A percentile compares a stretch with the other conserved stretches of the same genome.
phyloP scores from a whole-genome alignment of 2,888 invertebrate species.

The Lasioglossum calceatum region DNA sequence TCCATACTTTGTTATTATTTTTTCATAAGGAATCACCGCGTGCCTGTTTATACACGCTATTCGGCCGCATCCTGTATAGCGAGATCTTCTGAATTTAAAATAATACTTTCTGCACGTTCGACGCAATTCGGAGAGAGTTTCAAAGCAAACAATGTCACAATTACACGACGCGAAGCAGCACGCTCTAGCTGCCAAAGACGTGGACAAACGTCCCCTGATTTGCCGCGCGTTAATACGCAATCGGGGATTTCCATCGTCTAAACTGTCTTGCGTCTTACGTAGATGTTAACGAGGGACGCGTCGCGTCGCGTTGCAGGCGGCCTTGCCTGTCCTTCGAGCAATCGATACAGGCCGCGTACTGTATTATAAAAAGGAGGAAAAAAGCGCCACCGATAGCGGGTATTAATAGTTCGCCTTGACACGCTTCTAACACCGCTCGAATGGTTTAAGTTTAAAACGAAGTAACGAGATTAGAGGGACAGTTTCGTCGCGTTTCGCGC shows the following conservation, averaged over 20 bases:
- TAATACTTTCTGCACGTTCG: no score
- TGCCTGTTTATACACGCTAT: no score
- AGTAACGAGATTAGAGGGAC: slow-evolving; percentile 48
- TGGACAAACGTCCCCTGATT: not conserved
- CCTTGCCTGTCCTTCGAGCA: slow-evolving; percentile 37
- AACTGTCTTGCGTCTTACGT: not conserved
- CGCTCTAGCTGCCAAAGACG: not conserved
- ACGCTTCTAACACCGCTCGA: slow-evolving; percentile 41
- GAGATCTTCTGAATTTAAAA: no score
- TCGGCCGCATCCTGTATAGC: no score
- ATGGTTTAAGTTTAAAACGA: slow-evolving; percentile 20
- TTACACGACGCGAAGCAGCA: not conserved
- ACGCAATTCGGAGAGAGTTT: not conserved
- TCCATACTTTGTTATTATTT: no score
- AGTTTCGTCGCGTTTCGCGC: slow-evolving; percentile 21
- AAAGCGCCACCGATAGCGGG: slow-evolving; percentile 33
- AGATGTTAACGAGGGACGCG: slow-evolving; percentile 1
- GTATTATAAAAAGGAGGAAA: slow-evolving; percentile 16
- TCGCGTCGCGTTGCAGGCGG: not conserved
- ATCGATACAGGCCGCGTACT: slow-evolving; percentile 31
- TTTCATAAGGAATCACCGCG: no score
- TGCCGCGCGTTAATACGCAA: not conserved
- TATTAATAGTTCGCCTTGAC: slow-evolving; percentile 57
- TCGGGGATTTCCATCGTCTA: not conserved
- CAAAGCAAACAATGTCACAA: not conserved